Base-by-base conservation (phyloP, 2,888 invertebrate genomes). In the Tigriopus californicus region DNA sequence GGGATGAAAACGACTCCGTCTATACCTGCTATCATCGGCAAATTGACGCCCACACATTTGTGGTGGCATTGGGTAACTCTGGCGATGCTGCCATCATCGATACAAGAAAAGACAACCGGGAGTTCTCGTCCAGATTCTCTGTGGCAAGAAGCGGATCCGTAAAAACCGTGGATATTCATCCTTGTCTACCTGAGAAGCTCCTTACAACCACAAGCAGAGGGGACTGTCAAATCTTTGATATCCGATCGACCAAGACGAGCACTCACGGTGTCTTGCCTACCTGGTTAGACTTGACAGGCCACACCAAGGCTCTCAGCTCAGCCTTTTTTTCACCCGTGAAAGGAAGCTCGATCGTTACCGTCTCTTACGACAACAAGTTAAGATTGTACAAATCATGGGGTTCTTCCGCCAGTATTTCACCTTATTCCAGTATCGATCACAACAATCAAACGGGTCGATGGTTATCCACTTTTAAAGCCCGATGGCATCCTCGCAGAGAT, bases 381-480 rank as follows among this genome's bases (percentile, higher is more conserved):
- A 13, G 47, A 11, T 11, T 58, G 6, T 58, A 33, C 33, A 25
- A 58, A 8, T 33, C 49, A 40, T 15, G 20, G n/a, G 22, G 13
- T n/a, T 6, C 15, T 6, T 49, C n/a, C n/a, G n/a, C 13, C 22
- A 33, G 33, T 47, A n/a, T 24, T n/a, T 22, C n/a, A 2, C 44
- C 56, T 22, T 10, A 20, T 20, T 22, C 13, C 12, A 24, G 40
- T 25, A 64, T 66, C 60, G 64, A 66, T 15, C 74, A 75, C 63
- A 67, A 73, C 64, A 75, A 73, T 64, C 67, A 69, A 41, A 71
- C 71, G 22, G 74, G 74, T 0, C 65, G 72, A 15, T 75, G 73
- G 74, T 62, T 74, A 61, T 71, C 72, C 2, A 66, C 68, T 15
- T 73, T 75, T 63, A 68, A 70, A 61, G 70, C 70, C 1, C 65